Percentiles rank a stretch among this genome's conserved stretches.
These are phyloP conservation scores for Eclectus roratus DNA, from an alignment of 2,113 vertebrate genomes.

Conservation along the genomic window DNA sequence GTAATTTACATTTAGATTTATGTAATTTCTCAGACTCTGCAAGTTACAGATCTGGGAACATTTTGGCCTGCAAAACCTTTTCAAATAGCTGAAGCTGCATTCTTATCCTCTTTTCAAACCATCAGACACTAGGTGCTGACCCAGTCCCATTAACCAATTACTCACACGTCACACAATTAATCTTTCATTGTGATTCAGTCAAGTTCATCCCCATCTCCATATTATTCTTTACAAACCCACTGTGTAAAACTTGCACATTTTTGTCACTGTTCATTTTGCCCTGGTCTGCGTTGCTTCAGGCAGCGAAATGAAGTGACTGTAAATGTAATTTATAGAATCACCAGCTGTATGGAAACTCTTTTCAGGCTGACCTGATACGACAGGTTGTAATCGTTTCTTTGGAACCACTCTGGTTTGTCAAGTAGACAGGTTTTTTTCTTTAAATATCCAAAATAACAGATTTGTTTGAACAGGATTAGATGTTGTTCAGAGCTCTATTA, in stretches of 20 bases:
- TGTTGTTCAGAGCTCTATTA: neutral
- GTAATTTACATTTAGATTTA: slow-evolving; percentile 75
- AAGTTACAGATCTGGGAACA: slow-evolving; percentile 66
- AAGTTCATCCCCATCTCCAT: slow-evolving; percentile 54
- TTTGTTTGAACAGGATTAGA: slow-evolving; percentile 43
- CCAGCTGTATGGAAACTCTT: slow-evolving; percentile 6
- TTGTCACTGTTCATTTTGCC: slow-evolving; percentile 54
- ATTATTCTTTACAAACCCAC: slow-evolving; percentile 56
- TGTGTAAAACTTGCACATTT: slow-evolving; percentile 43
- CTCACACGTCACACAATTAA: slow-evolving; percentile 71
- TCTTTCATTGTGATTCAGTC: slow-evolving; percentile 64
- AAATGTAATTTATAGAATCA: slow-evolving; percentile 55
- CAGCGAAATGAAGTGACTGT: slow-evolving; percentile 46
- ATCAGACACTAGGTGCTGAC: slow-evolving; percentile 66
- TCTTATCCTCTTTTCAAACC: slow-evolving; percentile 69
- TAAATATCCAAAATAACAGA: slow-evolving; percentile 57
- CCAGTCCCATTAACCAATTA: slow-evolving; percentile 73
- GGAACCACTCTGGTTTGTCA: slow-evolving; percentile 27
- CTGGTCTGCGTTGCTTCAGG: slow-evolving; percentile 1
- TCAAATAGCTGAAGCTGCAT: slow-evolving; percentile 68
- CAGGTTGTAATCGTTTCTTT: neutral
- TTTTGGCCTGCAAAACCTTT: slow-evolving; percentile 69
- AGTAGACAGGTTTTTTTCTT: slow-evolving; percentile 29
- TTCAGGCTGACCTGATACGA: slow-evolving; percentile 18
- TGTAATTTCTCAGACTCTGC: slow-evolving; percentile 72